Conservation (phyloP, 1,140 invertebrate species). For the Bactericera cockerelli region DNA sequence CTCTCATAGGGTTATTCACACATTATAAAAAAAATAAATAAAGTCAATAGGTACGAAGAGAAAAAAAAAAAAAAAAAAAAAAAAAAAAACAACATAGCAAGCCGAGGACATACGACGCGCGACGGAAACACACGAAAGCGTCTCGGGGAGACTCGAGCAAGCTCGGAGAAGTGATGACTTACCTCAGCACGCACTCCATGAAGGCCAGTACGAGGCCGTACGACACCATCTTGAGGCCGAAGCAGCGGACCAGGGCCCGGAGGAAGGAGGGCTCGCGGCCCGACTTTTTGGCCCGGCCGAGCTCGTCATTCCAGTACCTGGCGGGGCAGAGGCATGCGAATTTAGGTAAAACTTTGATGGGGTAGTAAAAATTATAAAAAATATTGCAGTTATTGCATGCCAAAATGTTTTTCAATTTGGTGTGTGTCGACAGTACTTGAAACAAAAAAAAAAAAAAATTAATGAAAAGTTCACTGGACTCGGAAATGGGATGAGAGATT, state of each 20-base stretch:
- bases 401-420: no score
- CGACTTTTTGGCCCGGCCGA: constrained; percentile 24
- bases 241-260: constrained; percentile 34
- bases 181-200: constrained; percentile 33
- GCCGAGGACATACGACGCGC: not conserved
- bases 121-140: no score
- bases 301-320: constrained; percentile 23
- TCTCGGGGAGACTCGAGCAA: no score
- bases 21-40: no score
- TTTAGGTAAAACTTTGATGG: not conserved
- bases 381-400: not conserved
- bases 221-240: constrained; percentile 33
- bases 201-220: constrained; percentile 35
- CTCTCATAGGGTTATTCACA: no score
- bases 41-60: no score
- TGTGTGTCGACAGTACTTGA: not conserved
- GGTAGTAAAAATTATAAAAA: constrained; percentile 8
- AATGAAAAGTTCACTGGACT: no score
- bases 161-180: not conserved
- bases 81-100: not conserved
- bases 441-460: no score
- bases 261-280: constrained; percentile 34
- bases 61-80: not conserved
- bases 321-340: constrained; percentile 11
- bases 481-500: no score